phyloP scores from a whole-genome alignment of 2,888 invertebrate species.

The Teinopalpus imperialis region DNA sequence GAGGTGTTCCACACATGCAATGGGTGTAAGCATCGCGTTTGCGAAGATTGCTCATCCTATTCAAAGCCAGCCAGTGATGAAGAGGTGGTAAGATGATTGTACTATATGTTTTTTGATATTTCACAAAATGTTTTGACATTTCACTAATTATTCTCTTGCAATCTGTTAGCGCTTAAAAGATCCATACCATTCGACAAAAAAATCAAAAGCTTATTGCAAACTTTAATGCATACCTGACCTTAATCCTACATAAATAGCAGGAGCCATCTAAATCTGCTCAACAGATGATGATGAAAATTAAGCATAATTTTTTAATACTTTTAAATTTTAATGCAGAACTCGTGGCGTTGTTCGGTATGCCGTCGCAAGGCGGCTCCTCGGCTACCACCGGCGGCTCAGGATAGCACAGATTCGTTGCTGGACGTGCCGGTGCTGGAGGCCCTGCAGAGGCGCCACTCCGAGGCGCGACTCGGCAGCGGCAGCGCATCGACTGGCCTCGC shows the following conservation, averaged over 20 bases:
- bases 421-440: constrained; percentile 91
- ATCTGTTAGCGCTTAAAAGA: too few relatives aligned
- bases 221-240: too few relatives aligned
- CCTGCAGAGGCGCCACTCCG: constrained; percentile 90
- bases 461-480: constrained; percentile 81
- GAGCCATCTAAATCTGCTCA: too few relatives aligned
- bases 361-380: constrained; percentile 91
- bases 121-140: too few relatives aligned
- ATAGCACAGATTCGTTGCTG: constrained; percentile 91
- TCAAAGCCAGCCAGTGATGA: constrained; percentile 92
- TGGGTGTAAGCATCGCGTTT: constrained; percentile 94
- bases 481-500: constrained; percentile 84
- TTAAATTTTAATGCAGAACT: too few relatives aligned
- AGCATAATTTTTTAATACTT: too few relatives aligned
- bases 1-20: constrained; percentile 94
- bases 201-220: too few relatives aligned
- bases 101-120: background rate
- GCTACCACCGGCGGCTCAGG: constrained; percentile 87
- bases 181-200: too few relatives aligned
- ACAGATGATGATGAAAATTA: too few relatives aligned
- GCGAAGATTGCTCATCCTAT: constrained; percentile 96
- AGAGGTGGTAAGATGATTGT: constrained; percentile 84
- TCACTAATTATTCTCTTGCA: too few relatives aligned
- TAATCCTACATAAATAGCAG: too few relatives aligned
- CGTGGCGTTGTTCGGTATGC: constrained; percentile 95